A percentile compares a stretch with the other conserved stretches of the same genome.
Conservation (phyloP, 2,113 vertebrate species). For the Hystrix cristata region DNA sequence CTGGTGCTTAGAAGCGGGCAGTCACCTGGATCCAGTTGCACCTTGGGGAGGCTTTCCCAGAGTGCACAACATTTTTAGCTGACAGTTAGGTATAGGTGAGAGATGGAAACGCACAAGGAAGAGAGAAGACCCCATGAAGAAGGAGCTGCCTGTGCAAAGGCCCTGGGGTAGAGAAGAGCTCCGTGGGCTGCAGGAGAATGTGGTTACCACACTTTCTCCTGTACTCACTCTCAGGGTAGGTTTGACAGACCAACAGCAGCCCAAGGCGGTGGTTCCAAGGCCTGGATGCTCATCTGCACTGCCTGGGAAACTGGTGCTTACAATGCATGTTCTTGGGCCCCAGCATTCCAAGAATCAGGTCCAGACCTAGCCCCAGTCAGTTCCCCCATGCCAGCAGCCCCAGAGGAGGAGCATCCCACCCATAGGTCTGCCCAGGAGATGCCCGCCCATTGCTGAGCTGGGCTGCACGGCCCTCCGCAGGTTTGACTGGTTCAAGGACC, state of each 20-base stretch:
- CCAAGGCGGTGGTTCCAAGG: background rate
- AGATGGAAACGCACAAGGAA: background rate
- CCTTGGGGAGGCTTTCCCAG: background rate
- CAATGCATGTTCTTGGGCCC: background rate
- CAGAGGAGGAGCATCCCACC: fast-evolving
- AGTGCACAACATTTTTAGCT: background rate
- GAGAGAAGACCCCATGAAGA: background rate
- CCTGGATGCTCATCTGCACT: background rate
- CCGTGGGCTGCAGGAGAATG: too few species aligned
- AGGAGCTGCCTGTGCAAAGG: background rate
- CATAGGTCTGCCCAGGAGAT: fast-evolving
- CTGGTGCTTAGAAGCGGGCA: background rate
- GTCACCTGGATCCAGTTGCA: background rate
- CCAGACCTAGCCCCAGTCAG: background rate
- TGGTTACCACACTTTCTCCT: background rate
- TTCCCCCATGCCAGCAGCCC: background rate
- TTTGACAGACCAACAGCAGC: background rate
- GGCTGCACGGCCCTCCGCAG: constrained; percentile 81
- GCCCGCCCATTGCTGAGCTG: background rate
- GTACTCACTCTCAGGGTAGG: background rate
- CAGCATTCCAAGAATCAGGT: background rate
- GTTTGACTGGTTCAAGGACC: constrained; percentile 96
- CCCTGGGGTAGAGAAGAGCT: background rate
- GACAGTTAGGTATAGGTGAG: background rate
- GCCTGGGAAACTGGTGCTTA: background rate